These are phyloP conservation scores for Daubentonia madagascariensis DNA, from an alignment of 2,113 vertebrate genomes.

Conservation along the genomic window DNA sequence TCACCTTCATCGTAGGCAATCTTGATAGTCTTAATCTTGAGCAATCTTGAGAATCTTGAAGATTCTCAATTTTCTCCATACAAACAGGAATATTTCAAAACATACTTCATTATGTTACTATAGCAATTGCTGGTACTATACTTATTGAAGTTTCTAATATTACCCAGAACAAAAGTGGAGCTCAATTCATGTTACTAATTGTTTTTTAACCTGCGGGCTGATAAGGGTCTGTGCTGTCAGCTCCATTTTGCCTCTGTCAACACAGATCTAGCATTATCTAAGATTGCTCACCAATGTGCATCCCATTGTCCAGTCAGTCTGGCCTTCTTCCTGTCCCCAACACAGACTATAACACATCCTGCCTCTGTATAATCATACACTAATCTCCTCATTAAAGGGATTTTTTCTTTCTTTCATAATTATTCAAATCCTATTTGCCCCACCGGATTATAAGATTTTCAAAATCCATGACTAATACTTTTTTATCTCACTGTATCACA, in stretches of 20 bases:
- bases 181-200: not conserved
- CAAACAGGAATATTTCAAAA: not conserved
- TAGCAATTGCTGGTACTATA: not conserved
- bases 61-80: not conserved
- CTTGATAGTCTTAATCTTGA: not conserved
- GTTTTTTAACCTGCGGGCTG: not conserved
- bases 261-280: not conserved
- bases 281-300: not conserved
- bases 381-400: not conserved
- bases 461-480: not conserved
- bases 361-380: not conserved
- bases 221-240: not conserved
- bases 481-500: not conserved
- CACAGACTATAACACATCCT: not conserved
- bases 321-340: not conserved
- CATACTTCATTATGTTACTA: not conserved
- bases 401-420: not conserved
- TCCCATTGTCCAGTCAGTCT: not conserved
- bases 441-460: not conserved
- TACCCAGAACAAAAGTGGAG: not conserved
- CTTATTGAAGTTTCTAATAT: not conserved
- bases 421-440: not conserved
- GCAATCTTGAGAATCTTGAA: not conserved
- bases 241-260: not conserved
- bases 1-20: not conserved